phyloP scores from a whole-genome alignment of 2,888 invertebrate genomes.

The Epirrhoe tristata region DNA sequence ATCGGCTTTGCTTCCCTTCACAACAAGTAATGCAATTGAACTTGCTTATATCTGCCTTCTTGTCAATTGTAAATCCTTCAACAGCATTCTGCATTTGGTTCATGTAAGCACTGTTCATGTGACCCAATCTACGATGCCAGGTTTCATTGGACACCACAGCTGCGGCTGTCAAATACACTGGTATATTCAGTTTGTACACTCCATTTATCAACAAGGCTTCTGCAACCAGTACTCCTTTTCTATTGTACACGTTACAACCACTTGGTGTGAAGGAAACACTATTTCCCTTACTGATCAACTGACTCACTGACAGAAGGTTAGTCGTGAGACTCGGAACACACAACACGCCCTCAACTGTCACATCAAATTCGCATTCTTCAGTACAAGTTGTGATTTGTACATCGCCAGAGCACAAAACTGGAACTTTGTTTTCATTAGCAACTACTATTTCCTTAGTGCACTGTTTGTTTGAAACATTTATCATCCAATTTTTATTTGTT shows the following conservation, averaged over 20 bases:
- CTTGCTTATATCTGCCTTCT: not conserved
- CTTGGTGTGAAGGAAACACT: not conserved
- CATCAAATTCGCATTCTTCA: too few relatives aligned
- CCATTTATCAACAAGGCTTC: not conserved
- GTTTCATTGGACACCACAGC: too few relatives aligned
- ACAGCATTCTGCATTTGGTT: not conserved
- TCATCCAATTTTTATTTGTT: too few relatives aligned
- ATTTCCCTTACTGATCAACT: not conserved
- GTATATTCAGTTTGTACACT: not conserved
- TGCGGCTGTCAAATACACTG: not conserved
- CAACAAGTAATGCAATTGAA: not conserved
- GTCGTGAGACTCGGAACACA: not conserved
- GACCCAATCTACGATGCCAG: slow-evolving; percentile 6
- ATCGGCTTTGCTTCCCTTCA: not conserved
- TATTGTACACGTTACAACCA: not conserved
- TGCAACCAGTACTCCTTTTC: not conserved
- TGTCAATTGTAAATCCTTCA: not conserved
- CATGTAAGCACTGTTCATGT: not conserved
- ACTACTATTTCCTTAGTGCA: too few relatives aligned
- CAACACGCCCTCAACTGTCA: not conserved
- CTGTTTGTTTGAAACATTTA: too few relatives aligned
- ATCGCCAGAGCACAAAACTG: too few relatives aligned
- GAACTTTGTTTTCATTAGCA: too few relatives aligned
- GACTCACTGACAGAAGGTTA: not conserved
- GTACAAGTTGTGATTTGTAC: too few relatives aligned